These are phyloP conservation scores for Rhadinocentrus ornatus DNA, from an alignment of 2,797 vertebrate species.

Conservation along the genomic window DNA sequence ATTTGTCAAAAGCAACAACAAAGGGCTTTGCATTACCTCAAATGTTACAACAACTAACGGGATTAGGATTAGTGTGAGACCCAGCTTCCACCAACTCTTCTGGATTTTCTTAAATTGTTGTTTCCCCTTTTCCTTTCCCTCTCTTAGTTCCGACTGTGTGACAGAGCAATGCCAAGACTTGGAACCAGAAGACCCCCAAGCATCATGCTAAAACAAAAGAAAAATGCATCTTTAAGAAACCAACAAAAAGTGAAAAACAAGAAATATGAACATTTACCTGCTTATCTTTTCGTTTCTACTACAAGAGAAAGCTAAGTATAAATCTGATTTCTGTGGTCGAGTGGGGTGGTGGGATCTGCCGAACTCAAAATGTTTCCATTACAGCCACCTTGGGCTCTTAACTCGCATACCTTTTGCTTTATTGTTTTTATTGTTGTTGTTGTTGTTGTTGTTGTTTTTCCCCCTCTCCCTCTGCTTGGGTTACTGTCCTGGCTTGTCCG, in stretches of 20 bases:
- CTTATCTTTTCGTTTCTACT: constrained; percentile 80
- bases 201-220: constrained; percentile 69
- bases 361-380: constrained; percentile 50
- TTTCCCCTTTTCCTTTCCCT: not conserved
- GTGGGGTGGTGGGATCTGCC: constrained; percentile 55
- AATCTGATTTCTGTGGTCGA: constrained; percentile 61
- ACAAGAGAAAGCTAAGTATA: constrained; percentile 75
- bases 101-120: not conserved
- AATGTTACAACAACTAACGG: not conserved
- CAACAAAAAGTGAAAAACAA: constrained; percentile 65
- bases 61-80: not conserved
- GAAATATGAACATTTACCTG: constrained; percentile 76
- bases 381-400: constrained; percentile 41
- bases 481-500: not conserved
- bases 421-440: no score
- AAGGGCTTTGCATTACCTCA: no score
- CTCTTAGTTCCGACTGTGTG: constrained; percentile 54
- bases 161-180: constrained; percentile 62
- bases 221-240: constrained; percentile 72
- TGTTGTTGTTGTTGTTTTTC: no score
- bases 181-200: constrained; percentile 73
- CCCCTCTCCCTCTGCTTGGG: not conserved
- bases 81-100: not conserved
- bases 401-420: constrained; percentile 20
- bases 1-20: no score